phyloP scores from a whole-genome alignment of 2,888 invertebrate species.

The Malthinus seriepunctatus region DNA sequence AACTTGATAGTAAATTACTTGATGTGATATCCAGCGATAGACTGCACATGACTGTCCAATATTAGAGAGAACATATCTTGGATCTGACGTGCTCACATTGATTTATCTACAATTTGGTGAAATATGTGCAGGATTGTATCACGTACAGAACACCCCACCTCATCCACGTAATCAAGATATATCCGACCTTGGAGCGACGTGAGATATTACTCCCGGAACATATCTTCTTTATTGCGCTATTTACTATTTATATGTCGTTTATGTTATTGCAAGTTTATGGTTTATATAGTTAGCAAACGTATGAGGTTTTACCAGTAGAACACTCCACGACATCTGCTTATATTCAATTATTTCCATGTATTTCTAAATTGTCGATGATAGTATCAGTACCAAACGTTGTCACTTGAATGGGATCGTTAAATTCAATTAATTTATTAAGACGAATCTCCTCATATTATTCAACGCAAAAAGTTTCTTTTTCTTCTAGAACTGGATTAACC shows the following conservation, averaged over 20 bases:
- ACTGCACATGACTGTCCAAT: constrained; percentile 41
- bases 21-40: constrained; percentile 19
- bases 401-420: too few species aligned
- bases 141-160: constrained; percentile 44
- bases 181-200: constrained; percentile 52
- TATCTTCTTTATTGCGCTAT: constrained; percentile 50
- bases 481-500: too few species aligned
- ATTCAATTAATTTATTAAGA: too few species aligned
- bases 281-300: constrained; percentile 19
- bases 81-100: constrained; percentile 49
- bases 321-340: background rate
- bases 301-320: constrained; percentile 3
- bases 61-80: constrained; percentile 44
- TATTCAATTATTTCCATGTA: background rate
- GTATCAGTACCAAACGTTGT: too few species aligned
- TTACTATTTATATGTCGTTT: constrained; percentile 50
- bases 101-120: constrained; percentile 52
- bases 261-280: constrained; percentile 45
- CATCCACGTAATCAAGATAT: constrained; percentile 52
- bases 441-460: too few species aligned
- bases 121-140: constrained; percentile 52
- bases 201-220: constrained; percentile 51
- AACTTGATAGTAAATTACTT: background rate
- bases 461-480: too few species aligned
- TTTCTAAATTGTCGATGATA: too few species aligned